Conservation (phyloP, 2,888 invertebrate species). For the Thera obeliscata region DNA sequence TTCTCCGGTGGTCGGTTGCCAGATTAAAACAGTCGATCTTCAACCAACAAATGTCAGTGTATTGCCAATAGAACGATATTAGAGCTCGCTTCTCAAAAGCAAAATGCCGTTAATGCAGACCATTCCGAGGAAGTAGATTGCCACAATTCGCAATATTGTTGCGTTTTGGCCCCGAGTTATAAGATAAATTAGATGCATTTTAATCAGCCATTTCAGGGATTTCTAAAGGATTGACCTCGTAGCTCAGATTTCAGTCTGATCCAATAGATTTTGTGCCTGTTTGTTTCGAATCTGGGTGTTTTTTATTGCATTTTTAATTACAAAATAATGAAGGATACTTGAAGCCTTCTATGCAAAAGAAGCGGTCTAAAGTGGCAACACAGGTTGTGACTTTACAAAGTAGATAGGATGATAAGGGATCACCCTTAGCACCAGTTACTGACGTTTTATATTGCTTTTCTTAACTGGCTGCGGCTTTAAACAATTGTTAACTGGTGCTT, state of each 20-base stretch:
- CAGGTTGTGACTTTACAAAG: constrained; percentile 59
- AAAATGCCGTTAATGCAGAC: constrained; percentile 73
- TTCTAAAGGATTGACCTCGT: no score
- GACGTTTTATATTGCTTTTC: not conserved
- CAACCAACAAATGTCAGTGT: constrained; percentile 23
- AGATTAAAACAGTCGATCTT: constrained; percentile 20
- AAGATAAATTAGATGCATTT: constrained; percentile 2
- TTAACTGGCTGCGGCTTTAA: not conserved
- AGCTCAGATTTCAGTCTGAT: no score
- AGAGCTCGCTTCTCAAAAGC: constrained; percentile 60
- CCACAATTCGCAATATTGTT: constrained; percentile 66
- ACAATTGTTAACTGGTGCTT: constrained; percentile 4
- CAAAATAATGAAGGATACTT: no score
- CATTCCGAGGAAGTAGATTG: constrained; percentile 70
- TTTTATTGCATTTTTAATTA: no score
- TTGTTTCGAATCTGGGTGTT: no score
- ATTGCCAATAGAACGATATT: constrained; percentile 62
- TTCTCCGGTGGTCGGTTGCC: no score
- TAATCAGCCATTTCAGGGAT: not conserved
- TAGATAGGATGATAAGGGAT: constrained; percentile 41
- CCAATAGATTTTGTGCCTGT: no score
- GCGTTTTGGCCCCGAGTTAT: constrained; percentile 32
- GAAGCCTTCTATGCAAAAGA: constrained; percentile 54
- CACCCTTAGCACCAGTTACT: constrained; percentile 6
- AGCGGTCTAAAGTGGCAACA: constrained; percentile 63